Evolutionary conservation across 2,888 invertebrate genomes (phyloP).

Genomic region (Oligia latruncula): DNA sequence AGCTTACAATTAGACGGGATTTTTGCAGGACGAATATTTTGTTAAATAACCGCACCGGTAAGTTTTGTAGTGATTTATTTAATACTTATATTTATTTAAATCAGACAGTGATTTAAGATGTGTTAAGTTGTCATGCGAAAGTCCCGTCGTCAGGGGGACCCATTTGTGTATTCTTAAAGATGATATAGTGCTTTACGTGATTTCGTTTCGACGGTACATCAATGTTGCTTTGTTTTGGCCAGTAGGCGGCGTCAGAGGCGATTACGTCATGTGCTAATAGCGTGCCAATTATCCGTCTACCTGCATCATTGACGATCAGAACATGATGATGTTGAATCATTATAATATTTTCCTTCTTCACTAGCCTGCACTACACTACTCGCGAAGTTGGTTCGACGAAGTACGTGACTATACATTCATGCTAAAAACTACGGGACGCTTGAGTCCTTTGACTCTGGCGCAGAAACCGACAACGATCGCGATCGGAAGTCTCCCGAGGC

Average conservation of each 20-base stretch:
- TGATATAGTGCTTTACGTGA: not conserved
- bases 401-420: too few relatives aligned
- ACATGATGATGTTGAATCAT: not conserved
- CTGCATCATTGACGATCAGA: not conserved
- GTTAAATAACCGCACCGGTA: not conserved
- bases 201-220: not conserved
- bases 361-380: not conserved
- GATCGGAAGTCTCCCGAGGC: not conserved
- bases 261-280: not conserved
- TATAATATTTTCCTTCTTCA: not conserved
- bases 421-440: too few relatives aligned
- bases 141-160: constrained; percentile 26
- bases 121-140: constrained; percentile 50
- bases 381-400: not conserved
- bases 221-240: not conserved
- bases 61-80: not conserved
- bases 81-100: not conserved
- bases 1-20: constrained; percentile 34
- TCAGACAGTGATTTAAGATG: not conserved
- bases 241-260: not conserved
- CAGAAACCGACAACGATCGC: not conserved
- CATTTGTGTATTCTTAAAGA: constrained; percentile 26
- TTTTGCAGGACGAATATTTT: constrained; percentile 54
- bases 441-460: too few relatives aligned
- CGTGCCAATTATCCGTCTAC: not conserved